Evolutionary conservation across 2,113 vertebrate genomes (phyloP).

Genomic region (Chauna torquata): DNA sequence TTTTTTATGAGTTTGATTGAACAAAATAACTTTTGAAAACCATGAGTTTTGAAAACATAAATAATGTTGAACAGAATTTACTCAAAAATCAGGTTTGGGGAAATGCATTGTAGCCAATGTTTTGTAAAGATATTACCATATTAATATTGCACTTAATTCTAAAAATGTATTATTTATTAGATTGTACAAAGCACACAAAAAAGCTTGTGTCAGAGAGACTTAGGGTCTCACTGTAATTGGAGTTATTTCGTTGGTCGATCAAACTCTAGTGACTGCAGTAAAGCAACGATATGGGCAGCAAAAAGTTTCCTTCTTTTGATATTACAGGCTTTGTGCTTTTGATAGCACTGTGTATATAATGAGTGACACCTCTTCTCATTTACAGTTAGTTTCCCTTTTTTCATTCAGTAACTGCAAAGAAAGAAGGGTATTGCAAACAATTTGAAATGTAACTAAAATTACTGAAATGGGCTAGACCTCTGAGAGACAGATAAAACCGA

Average conservation of each 20-base stretch:
- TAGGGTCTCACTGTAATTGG: fast-evolving
- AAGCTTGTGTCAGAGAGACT: background rate
- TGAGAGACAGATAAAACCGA: background rate
- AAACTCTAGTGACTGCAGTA: background rate
- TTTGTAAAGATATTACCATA: background rate
- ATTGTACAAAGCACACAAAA: background rate
- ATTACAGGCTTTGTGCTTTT: background rate
- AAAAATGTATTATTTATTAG: background rate
- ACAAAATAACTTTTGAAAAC: background rate
- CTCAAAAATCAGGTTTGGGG: background rate
- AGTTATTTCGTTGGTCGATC: background rate
- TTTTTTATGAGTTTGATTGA: background rate
- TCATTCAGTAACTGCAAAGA: background rate
- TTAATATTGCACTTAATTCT: background rate
- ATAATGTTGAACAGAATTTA: background rate
- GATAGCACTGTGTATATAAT: background rate
- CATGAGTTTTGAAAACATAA: background rate
- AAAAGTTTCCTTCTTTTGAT: background rate
- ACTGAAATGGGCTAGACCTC: background rate
- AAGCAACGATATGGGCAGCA: background rate
- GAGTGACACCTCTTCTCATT: background rate
- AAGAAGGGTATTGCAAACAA: background rate
- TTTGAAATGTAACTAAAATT: background rate
- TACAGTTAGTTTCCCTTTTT: background rate
- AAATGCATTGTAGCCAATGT: background rate